These are phyloP conservation scores for Hydropotes inermis DNA, from an alignment of 2,113 vertebrate genomes.

Conservation along the genomic window DNA sequence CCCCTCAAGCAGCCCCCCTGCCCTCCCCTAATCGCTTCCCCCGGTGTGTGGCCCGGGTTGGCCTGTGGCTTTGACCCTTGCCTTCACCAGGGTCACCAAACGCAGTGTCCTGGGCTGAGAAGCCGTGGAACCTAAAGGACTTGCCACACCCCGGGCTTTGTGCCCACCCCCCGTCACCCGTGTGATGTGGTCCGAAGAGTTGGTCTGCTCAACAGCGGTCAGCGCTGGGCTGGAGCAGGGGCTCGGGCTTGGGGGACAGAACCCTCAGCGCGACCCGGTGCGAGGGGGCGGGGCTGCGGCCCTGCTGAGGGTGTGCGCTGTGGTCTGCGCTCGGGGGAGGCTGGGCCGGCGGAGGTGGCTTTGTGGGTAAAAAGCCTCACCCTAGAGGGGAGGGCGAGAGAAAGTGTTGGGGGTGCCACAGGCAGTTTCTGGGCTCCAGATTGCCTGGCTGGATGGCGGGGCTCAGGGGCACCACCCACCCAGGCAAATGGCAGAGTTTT, in stretches of 20 bases:
- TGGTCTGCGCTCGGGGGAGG: neutral
- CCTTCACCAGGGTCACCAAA: neutral
- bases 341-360: neutral
- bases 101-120: neutral
- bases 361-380: slow-evolving; percentile 48
- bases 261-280: neutral
- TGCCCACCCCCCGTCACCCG: neutral
- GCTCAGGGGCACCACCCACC: slow-evolving; percentile 29
- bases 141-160: slow-evolving; percentile 58
- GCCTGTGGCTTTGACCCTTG: neutral
- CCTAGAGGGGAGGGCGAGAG: neutral
- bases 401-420: slow-evolving; percentile 45
- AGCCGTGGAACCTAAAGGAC: slow-evolving; percentile 15
- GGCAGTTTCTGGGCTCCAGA: slow-evolving; percentile 35
- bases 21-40: neutral
- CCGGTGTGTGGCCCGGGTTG: neutral
- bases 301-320: neutral
- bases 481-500: neutral
- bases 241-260: neutral
- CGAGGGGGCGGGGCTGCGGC: slow-evolving; percentile 65
- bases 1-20: neutral
- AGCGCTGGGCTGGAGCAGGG: neutral
- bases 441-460: neutral
- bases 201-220: neutral
- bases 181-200: slow-evolving; percentile 27